Evolutionary conservation across 2,888 invertebrate genomes (phyloP), one percentile per base, ranked within the genome.

Genomic region (Ceramica pisi): DNA sequence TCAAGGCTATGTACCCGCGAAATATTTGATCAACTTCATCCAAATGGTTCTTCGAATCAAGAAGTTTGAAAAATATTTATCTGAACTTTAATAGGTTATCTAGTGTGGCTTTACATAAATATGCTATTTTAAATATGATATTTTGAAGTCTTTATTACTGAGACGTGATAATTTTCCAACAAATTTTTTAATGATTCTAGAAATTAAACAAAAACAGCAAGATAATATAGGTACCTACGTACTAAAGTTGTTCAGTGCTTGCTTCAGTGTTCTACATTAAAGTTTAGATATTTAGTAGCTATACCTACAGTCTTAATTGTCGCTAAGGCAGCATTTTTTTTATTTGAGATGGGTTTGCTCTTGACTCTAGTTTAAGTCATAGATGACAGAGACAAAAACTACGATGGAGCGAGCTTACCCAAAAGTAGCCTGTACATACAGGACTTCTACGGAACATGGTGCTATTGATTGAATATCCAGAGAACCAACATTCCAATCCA

Each of bases 1-100:
- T 19, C 77, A n/a, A 14, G 9, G n/a, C n/a, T 76, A 21, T 73
- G 73, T 76, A 51, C 50, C 1, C 35, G 21, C 46, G 73, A 73
- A 76, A 46, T 67, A n/a, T 76, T 59, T 46, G 38, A 73, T 38
- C 76, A 46, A 68, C 21, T 73, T n/a, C 16, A 46, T 23, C 19
- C n/a, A 7, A 21, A 41, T 21, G n/a, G 16, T 12, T 14, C 21
- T 19, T 16, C 19, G 0, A 19, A 38, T 31, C 3, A 41, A n/a
- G 26, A 14, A 9, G 0, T 26, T 8, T 21, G 2, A 8, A 12
- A 19, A 55, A 14, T 0, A 46, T 14, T 7, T 56, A 12, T 35
- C 7, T 0, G 7, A 21, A 69, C 10, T n/a, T 71, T 31, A 16
- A 21, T 9, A 7, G 12, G 14, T 6, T 23, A 31, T 41, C 21